Percentiles rank a stretch among this genome's conserved stretches.
Evolutionary conservation across 2,113 vertebrate genomes (phyloP).

Genomic region (Monopterus albus): DNA sequence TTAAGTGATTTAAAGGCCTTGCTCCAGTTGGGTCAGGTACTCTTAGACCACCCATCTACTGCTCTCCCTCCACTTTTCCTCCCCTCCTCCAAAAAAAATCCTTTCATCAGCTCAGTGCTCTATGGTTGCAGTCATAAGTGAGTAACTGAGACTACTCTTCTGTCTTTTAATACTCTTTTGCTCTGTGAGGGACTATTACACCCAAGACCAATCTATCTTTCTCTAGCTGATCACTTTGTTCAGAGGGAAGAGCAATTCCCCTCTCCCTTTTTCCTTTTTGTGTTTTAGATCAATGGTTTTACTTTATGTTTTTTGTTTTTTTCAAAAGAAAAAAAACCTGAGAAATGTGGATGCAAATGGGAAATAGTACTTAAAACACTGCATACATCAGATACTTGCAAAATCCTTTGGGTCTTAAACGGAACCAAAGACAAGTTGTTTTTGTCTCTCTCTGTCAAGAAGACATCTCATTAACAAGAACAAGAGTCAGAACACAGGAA

Average conservation of each 20-base stretch:
- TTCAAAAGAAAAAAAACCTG: slow-evolving; percentile 21
- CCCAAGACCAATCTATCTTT: slow-evolving; percentile 40
- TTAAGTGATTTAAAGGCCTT: slow-evolving; percentile 59
- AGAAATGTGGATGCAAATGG: slow-evolving; percentile 21
- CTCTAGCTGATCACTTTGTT: slow-evolving; percentile 35
- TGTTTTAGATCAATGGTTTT: slow-evolving; percentile 15
- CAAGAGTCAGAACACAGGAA: slow-evolving; percentile 28
- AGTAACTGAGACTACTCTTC: slow-evolving; percentile 32
- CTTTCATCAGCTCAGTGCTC: slow-evolving; percentile 47
- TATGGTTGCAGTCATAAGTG: slow-evolving; percentile 42
- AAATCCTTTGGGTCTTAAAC: slow-evolving; percentile 51
- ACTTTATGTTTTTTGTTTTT: slow-evolving; percentile 1
- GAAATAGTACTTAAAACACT: slow-evolving; percentile 32
- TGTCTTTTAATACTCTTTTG: slow-evolving; percentile 35
- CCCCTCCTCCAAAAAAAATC: slow-evolving; percentile 49
- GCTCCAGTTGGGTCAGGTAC: slow-evolving; percentile 54
- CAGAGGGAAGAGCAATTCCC: not conserved
- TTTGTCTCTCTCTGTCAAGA: slow-evolving; percentile 57
- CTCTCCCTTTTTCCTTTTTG: not conserved
- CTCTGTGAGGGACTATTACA: slow-evolving; percentile 45
- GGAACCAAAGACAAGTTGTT: slow-evolving; percentile 54
- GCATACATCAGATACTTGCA: slow-evolving; percentile 27
- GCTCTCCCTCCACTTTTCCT: slow-evolving; percentile 21
- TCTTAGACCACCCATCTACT: slow-evolving; percentile 49
- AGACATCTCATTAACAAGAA: slow-evolving; percentile 42